Conservation (phyloP, 2,113 vertebrate genomes). For the Meleagris gallopavo region DNA sequence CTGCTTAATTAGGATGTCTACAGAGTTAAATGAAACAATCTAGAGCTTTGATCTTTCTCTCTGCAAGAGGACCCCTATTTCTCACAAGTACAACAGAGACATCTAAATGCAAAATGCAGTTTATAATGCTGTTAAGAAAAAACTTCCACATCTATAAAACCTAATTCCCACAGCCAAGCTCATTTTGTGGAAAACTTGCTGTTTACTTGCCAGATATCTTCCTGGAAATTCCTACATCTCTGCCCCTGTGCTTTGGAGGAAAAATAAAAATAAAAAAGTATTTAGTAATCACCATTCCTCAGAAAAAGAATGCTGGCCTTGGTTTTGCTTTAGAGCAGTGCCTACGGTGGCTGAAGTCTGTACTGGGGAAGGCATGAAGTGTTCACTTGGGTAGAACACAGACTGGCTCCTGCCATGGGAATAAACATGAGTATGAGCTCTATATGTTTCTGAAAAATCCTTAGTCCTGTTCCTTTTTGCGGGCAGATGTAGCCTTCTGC, state of each 20-base stretch:
- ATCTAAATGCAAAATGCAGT: neutral
- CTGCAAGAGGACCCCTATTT: neutral
- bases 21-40: neutral
- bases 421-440: neutral
- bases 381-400: neutral
- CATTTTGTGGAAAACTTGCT: neutral
- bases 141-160: neutral
- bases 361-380: accelerated
- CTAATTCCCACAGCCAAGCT: neutral
- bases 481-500: neutral
- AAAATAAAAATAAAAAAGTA: accelerated
- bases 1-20: constrained; percentile 15
- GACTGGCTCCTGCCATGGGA: neutral
- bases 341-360: neutral
- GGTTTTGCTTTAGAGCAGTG: neutral
- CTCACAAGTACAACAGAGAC: neutral
- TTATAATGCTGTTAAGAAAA: neutral
- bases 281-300: neutral
- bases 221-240: neutral
- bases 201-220: neutral
- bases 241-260: neutral
- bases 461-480: neutral
- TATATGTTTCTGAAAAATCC: neutral
- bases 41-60: neutral
- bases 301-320: neutral